phyloP scores from a whole-genome alignment of 1,140 invertebrate genomes.

The Nilaparvata lugens region DNA sequence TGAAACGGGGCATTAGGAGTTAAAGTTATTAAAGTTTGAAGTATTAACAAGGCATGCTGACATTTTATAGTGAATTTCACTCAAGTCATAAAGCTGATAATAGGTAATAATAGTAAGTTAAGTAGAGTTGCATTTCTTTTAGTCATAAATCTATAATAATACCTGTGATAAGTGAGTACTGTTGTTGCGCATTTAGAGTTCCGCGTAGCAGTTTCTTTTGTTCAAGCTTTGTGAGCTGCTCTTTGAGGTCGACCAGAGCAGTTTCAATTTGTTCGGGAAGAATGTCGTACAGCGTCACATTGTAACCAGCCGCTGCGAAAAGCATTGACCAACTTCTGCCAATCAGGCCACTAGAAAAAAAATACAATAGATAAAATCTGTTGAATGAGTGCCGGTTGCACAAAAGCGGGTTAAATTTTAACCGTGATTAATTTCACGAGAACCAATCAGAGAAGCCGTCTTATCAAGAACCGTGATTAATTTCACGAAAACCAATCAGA shows the following conservation, averaged over 20 bases:
- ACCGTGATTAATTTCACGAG: too few species aligned
- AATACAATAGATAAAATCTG: not conserved
- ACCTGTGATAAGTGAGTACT: slow-evolving; percentile 73
- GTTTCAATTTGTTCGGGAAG: slow-evolving; percentile 58
- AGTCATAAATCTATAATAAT: slow-evolving; percentile 19
- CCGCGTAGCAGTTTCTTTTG: slow-evolving; percentile 65
- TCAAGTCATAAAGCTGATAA: not conserved
- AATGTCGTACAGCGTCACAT: slow-evolving; percentile 78
- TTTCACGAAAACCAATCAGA: too few species aligned
- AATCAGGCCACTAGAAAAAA: slow-evolving; percentile 70
- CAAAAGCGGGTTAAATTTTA: too few species aligned
- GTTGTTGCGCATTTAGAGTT: slow-evolving; percentile 56
- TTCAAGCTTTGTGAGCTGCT: slow-evolving; percentile 56
- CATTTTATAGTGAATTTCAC: too few species aligned
- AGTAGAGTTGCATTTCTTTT: not conserved
- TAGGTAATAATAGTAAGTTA: not conserved
- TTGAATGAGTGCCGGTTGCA: too few species aligned
- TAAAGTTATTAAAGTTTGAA: too few species aligned
- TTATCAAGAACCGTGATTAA: too few species aligned
- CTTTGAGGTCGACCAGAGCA: slow-evolving; percentile 62
- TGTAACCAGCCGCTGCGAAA: slow-evolving; percentile 84
- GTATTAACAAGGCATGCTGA: too few species aligned
- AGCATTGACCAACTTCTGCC: slow-evolving; percentile 93
- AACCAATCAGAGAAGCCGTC: too few species aligned
- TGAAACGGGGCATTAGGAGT: too few species aligned